Conservation (phyloP, 2,888 invertebrate genomes). For the Gisinianus flammeolus region DNA sequence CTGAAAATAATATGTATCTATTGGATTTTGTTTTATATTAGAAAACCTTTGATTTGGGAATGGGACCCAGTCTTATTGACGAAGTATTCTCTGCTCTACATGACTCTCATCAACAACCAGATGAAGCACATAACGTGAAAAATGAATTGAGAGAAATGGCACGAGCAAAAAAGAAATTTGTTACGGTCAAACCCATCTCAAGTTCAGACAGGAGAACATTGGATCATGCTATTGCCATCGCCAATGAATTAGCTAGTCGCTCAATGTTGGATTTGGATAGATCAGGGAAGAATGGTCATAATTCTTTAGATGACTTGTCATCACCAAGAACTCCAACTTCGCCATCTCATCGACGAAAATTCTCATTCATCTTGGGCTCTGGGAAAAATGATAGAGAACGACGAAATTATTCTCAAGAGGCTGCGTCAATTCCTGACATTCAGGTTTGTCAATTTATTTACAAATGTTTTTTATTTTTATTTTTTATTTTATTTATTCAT, state of each 20-base stretch:
- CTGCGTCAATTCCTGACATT: constrained; percentile 81
- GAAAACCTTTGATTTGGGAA: constrained; percentile 70
- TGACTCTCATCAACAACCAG: constrained; percentile 57
- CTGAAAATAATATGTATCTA: no score
- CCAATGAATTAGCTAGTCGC: constrained; percentile 85
- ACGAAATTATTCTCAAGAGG: constrained; percentile 89
- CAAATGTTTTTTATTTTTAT: neutral
- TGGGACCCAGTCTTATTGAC: constrained; percentile 86
- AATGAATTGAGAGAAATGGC: constrained; percentile 74
- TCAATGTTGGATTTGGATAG: constrained; percentile 64
- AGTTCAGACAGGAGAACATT: constrained; percentile 89
- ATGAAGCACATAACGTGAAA: constrained; percentile 70
- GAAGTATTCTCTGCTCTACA: constrained; percentile 77
- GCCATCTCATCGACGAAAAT: constrained; percentile 75
- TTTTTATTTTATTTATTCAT: neutral
- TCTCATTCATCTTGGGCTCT: constrained; percentile 73
- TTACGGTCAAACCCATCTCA: constrained; percentile 82
- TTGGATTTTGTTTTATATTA: constrained; percentile 44
- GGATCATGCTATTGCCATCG: constrained; percentile 90
- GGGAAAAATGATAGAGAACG: constrained; percentile 70
- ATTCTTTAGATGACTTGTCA: constrained; percentile 58
- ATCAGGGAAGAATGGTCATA: constrained; percentile 53
- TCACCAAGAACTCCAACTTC: constrained; percentile 67
- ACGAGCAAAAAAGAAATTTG: constrained; percentile 64
- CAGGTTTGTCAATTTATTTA: constrained; percentile 68